Evolutionary conservation across 2,888 invertebrate genomes (phyloP), one percentile per base, ranked within the genome.

Genomic region (Axea sp.): DNA sequence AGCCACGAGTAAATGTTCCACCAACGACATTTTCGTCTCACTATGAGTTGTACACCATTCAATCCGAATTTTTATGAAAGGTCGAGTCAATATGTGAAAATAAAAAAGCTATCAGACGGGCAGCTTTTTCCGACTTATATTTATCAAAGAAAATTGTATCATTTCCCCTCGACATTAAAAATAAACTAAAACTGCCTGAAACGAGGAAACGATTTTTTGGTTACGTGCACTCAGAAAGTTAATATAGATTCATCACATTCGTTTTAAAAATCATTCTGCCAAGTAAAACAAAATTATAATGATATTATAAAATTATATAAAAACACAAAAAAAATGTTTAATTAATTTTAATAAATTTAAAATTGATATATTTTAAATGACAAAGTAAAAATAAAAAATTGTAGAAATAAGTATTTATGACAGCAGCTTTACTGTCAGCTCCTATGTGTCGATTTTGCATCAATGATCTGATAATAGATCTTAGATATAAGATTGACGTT

Each of bases 111-210:
- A 12, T 1, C 9, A 9, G 17, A 30, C 17, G 12, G n/a, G n/a
- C n/a, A n/a, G n/a, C n/a, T n/a, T n/a, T 55, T 55, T 55, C 39
- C 17, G 26, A 53, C 53, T 37, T 53, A 37, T 28, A 53, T 53
- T 53, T 53, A 37, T 53, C 53, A 53, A 37, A 37, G 37, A 37
- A 53, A 53, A 53, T 53, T 53, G 53, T 53, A 28, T 28, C 37
- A 17, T 53, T 53, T 53, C 12, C 26, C 4, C 22, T 17, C 14
- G 53, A 37, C 26, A 37, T 53, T 26, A 26, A 28, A 19, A 31
- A 31, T 31, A 47, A 53, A 53, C 12, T 53, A 28, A 26, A 26
- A 15, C 12, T 41, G 2, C 22, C 14, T 19, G 11, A n/a, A 15
- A 35, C 17, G 17, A 35, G 17, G n/a, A 35, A 35, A n/a, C 35